These are phyloP conservation scores for Macrobrachium nipponense DNA, from an alignment of 1,140 invertebrate genomes.

Conservation along the genomic window DNA sequence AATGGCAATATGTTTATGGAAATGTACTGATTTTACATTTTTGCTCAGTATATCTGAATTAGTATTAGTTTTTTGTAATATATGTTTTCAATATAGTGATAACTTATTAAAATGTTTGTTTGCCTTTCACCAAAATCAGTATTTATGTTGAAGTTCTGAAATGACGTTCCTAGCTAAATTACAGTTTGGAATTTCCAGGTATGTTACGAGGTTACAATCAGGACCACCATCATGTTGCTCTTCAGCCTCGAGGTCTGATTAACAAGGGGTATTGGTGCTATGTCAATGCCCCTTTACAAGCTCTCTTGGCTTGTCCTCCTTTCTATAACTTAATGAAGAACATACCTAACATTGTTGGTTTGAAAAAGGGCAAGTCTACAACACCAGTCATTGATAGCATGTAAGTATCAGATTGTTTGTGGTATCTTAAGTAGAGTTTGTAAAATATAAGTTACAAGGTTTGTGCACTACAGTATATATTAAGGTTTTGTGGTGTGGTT, in stretches of 20 bases:
- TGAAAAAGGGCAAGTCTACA: conserved; percentile 74
- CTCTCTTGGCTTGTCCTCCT: conserved; percentile 89
- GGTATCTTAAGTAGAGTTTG: conserved; percentile 36
- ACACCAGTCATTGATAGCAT: conserved; percentile 92
- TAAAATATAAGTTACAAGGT: not conserved
- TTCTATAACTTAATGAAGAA: conserved; percentile 90
- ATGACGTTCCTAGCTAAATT: not conserved
- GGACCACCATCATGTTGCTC: conserved; percentile 51
- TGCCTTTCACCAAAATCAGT: too few species aligned
- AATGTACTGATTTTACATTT: too few species aligned
- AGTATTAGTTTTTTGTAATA: too few species aligned
- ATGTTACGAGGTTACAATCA: conserved; percentile 53
- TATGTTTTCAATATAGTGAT: too few species aligned
- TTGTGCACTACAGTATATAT: too few species aligned
- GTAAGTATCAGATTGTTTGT: conserved; percentile 73
- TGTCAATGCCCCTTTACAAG: conserved; percentile 92
- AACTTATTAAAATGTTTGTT: too few species aligned
- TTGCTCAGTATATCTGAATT: too few species aligned
- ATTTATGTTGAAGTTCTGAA: too few species aligned
- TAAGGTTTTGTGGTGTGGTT: too few species aligned
- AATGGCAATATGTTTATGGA: too few species aligned
- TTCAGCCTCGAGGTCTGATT: conserved; percentile 84
- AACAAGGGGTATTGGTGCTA: conserved; percentile 96
- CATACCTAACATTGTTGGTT: conserved; percentile 72
- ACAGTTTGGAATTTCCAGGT: conserved; percentile 23